These are phyloP conservation scores for Oncorhynchus mykiss DNA, from an alignment of 2,113 vertebrate species.

Conservation along the genomic window DNA sequence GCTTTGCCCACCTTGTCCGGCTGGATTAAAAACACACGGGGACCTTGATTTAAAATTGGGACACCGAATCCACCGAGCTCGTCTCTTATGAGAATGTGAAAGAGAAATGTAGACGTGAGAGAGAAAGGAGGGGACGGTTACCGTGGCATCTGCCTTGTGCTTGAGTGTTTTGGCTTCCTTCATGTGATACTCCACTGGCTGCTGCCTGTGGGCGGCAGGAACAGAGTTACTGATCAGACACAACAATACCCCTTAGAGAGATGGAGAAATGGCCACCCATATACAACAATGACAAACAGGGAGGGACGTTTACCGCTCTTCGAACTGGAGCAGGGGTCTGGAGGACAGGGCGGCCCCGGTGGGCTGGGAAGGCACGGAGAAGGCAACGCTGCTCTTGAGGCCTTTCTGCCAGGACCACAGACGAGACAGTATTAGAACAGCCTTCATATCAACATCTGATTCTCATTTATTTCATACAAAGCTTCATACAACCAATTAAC, in stretches of 20 bases:
- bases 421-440: background rate
- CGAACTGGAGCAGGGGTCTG: constrained; percentile 74
- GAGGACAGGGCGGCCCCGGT: constrained; percentile 67
- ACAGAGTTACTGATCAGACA: background rate
- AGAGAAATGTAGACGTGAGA: background rate
- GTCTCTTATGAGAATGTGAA: background rate
- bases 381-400: constrained; percentile 58
- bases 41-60: background rate
- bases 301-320: constrained; percentile 75
- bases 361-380: constrained; percentile 75
- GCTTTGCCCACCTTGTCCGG: constrained; percentile 84
- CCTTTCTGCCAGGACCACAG: constrained; percentile 62
- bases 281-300: background rate
- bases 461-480: background rate
- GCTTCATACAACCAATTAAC: no score
- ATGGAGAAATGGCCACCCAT: background rate
- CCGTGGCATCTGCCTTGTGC: constrained; percentile 93
- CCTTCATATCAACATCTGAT: no score
- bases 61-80: background rate
- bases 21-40: constrained; percentile 57
- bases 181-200: constrained; percentile 83
- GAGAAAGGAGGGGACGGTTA: constrained; percentile 49
- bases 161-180: constrained; percentile 93
- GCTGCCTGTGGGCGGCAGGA: constrained; percentile 63
- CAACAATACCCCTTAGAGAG: background rate